These are phyloP conservation scores for Whitmania pigra DNA, from an alignment of 1,140 invertebrate species.

Conservation along the genomic window DNA sequence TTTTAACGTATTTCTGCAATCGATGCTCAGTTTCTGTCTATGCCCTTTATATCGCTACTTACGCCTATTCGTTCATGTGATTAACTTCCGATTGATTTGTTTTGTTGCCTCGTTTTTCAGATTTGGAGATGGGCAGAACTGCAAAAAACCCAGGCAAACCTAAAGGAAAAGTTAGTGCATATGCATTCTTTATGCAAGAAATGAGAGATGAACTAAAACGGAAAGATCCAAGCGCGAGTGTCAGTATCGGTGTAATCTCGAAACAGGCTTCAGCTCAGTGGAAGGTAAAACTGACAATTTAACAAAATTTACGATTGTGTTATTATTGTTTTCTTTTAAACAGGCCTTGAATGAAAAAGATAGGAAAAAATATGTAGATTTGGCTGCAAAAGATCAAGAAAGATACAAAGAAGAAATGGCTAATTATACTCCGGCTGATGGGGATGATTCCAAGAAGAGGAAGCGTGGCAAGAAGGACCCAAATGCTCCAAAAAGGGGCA, in stretches of 20 bases:
- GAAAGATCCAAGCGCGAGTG: constrained; percentile 94
- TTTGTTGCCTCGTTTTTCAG: constrained; percentile 4
- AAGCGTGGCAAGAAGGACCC: constrained; percentile 9
- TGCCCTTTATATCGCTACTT: too few species aligned
- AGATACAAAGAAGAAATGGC: constrained; percentile 10
- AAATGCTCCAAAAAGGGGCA: constrained; percentile 12
- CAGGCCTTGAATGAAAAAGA: constrained; percentile 23
- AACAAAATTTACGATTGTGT: neutral
- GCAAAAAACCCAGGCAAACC: constrained; percentile 54
- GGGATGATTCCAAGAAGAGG: constrained; percentile 47
- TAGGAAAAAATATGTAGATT: constrained; percentile 3
- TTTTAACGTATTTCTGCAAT: too few species aligned
- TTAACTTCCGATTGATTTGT: neutral
- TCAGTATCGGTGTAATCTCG: constrained; percentile 95
- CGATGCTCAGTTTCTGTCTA: too few species aligned
- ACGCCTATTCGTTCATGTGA: too few species aligned
- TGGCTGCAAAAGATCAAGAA: constrained; percentile 1
- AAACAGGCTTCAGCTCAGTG: constrained; percentile 96
- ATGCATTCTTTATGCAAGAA: constrained; percentile 97
- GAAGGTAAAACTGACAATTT: constrained; percentile 59
- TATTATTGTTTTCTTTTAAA: neutral
- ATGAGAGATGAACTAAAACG: constrained; percentile 93
- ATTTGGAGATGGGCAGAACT: constrained; percentile 8
- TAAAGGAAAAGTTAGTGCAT: constrained; percentile 93
- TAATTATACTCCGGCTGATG: constrained; percentile 48